Conservation (phyloP, 2,888 invertebrate species). For the Papilio protenor region DNA sequence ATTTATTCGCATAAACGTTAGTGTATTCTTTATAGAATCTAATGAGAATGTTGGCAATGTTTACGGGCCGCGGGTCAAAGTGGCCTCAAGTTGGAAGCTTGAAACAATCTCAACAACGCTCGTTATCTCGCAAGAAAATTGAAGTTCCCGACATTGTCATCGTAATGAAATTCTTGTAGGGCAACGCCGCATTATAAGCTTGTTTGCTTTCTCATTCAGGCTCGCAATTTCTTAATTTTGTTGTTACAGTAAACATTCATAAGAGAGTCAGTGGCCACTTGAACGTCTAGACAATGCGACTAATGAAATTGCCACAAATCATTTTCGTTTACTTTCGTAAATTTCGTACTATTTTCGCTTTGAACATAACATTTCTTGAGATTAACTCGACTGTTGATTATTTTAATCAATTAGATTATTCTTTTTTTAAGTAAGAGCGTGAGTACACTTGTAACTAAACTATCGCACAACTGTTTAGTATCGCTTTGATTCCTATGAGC, state of each 20-base stretch:
- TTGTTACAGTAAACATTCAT: constrained; percentile 47
- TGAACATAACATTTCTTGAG: not conserved
- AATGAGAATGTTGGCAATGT: constrained; percentile 75
- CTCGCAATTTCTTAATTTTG: constrained; percentile 46
- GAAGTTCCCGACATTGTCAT: constrained; percentile 77
- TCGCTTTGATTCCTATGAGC: no score
- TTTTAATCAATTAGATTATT: not conserved
- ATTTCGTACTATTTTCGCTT: constrained; percentile 30
- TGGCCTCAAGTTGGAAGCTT: constrained; percentile 69
- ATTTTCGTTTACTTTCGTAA: constrained; percentile 12
- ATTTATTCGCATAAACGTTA: constrained; percentile 59
- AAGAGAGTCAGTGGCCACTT: constrained; percentile 34
- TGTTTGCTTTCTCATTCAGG: constrained; percentile 42
- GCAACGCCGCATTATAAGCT: constrained; percentile 54
- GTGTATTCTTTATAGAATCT: constrained; percentile 67
- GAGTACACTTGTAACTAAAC: no score
- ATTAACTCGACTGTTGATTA: not conserved
- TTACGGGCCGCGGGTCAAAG: constrained; percentile 79
- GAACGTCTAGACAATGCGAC: constrained; percentile 31
- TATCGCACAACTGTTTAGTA: no score
- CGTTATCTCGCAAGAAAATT: constrained; percentile 76
- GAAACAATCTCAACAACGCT: constrained; percentile 75
- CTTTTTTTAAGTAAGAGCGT: no score
- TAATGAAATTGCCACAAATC: constrained; percentile 32
- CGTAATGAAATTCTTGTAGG: constrained; percentile 77